These are phyloP conservation scores for Solenopsis fugax DNA, from an alignment of 1,140 invertebrate species.

Conservation along the genomic window DNA sequence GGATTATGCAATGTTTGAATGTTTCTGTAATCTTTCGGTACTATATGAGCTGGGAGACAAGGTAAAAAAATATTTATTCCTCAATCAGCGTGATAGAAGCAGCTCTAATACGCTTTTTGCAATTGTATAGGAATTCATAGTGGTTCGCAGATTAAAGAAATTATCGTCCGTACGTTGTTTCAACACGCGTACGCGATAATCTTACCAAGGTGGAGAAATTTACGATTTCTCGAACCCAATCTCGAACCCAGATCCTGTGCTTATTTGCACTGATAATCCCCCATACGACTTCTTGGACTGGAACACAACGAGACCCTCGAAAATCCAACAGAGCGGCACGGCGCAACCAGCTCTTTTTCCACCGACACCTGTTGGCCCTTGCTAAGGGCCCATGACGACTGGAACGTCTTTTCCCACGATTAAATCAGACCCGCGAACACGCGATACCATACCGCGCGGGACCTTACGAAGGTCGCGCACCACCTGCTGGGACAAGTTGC, in stretches of 20 bases:
- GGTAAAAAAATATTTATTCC: background rate
- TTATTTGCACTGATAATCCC: slow-evolving; percentile 43
- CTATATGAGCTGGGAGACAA: background rate
- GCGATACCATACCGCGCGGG: slow-evolving; percentile 69
- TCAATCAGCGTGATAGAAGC: background rate
- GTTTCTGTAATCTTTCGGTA: too few relatives aligned
- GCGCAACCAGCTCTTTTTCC: slow-evolving; percentile 58
- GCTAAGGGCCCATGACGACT: slow-evolving; percentile 36
- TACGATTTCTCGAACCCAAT: slow-evolving; percentile 33
- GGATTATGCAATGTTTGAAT: too few relatives aligned
- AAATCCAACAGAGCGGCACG: slow-evolving; percentile 73
- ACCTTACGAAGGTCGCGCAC: slow-evolving; percentile 81
- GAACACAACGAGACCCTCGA: slow-evolving; percentile 38
- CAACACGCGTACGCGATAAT: slow-evolving; percentile 16
- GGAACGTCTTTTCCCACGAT: slow-evolving; percentile 77
- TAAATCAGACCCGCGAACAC: slow-evolving; percentile 76
- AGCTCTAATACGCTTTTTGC: background rate
- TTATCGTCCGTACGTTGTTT: background rate
- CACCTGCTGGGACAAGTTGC: slow-evolving; percentile 74
- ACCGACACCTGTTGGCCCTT: slow-evolving; percentile 71
- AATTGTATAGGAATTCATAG: slow-evolving; percentile 2
- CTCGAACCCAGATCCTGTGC: slow-evolving; percentile 13
- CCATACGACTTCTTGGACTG: slow-evolving; percentile 2
- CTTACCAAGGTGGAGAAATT: background rate
- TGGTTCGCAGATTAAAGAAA: background rate